Base-by-base conservation (phyloP, 2,113 vertebrate genomes). In the Chiloscyllium plagiosum region DNA sequence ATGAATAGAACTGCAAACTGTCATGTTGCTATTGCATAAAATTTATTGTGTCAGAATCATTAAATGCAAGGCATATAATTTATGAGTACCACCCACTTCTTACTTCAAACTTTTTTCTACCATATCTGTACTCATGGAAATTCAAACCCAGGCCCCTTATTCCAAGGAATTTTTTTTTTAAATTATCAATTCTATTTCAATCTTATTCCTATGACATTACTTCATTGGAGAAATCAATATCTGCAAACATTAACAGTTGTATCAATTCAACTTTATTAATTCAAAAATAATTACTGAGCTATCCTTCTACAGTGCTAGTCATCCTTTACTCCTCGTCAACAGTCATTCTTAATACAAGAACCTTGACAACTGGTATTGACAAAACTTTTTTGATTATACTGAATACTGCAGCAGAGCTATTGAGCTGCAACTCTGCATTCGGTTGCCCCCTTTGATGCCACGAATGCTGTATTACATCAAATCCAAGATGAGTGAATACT, bases 41-140 rank as follows among this genome's bases (percentile, higher is more conserved):
- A 95, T 76, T 76, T 95, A 95, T 76, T 95, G 33, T 8, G 7
- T 61, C 10, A 8, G 6, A 61, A 61, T 61, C 56, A 61, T 61
- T 61, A 61, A 61, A 61, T 52, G 26, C 65, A 94, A 70, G 70
- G 42, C 68, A 95, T 52, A 95, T 95, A 69, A 95, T 72, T 95
- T 95, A 94, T 94, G 42, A 72, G 4, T 33, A 95, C 24, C 50
- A 50, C 24, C 37, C 68, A 76, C 5, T 95, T 42, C 2, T 29
- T 90, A 61, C 87, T 70, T 52, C 94, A 72, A 69, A 72, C 26
- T 95, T 47, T 52, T 72, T 42, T 19, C 0, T 37, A 80, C 66
- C 70, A 15, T 72, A 50, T 68, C 33, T 72, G 52, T 33, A 72
- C 5, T 29, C 42, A 26, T n/a, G 56, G 5, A 93, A 66, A 42